These are phyloP conservation scores for Dolichopus griseipennis DNA, from an alignment of 2,888 invertebrate genomes.

Conservation along the genomic window DNA sequence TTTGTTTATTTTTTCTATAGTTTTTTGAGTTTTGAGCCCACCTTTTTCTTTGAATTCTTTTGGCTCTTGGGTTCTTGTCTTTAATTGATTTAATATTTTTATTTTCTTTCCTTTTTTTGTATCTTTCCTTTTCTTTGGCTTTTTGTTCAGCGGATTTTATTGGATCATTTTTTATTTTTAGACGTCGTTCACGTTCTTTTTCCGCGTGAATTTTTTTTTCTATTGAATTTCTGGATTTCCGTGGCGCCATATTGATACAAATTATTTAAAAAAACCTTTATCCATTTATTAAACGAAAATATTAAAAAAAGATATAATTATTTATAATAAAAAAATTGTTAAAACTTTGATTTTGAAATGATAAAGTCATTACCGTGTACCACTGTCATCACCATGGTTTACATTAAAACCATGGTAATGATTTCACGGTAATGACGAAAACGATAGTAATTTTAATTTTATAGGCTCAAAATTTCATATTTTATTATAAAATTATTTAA, in stretches of 20 bases:
- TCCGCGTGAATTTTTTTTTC: background rate
- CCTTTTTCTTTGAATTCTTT: background rate
- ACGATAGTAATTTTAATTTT: no score
- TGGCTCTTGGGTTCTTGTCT: background rate
- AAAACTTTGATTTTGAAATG: no score
- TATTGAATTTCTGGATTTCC: background rate
- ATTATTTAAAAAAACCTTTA: no score
- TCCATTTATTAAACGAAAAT: no score
- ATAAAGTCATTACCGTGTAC: no score
- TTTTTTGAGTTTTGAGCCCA: background rate
- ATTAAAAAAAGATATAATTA: no score
- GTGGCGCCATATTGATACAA: background rate
- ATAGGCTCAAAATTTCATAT: no score
- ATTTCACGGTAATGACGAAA: no score
- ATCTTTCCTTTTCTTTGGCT: background rate
- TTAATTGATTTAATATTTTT: background rate
- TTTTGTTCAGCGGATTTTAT: background rate
- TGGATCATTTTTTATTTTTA: background rate
- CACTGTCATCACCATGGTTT: no score
- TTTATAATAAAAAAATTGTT: no score
- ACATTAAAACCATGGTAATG: no score
- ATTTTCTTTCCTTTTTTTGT: constrained; percentile 4
- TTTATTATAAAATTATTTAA: no score
- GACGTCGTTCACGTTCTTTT: constrained; percentile 4
- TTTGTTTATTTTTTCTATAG: background rate